A percentile compares a stretch with the other conserved stretches of the same genome.
Evolutionary conservation across 2,888 invertebrate genomes (phyloP).

Genomic region (Cantharis rustica): DNA sequence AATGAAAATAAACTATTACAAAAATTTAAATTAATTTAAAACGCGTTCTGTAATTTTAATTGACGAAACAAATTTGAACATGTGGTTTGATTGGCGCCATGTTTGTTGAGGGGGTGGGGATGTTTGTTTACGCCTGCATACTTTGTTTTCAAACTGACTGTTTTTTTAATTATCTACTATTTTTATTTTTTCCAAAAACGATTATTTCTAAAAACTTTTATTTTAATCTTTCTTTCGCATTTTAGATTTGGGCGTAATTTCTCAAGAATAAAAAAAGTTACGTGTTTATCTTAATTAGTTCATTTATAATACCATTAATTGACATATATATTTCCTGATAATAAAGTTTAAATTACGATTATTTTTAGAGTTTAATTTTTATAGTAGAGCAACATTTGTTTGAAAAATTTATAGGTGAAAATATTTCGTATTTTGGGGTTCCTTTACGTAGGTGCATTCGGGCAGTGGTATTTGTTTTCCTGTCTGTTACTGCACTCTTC

Average conservation of each 20-base stretch:
- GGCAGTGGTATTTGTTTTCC: not conserved
- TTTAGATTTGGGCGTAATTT: not conserved
- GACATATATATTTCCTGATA: not conserved
- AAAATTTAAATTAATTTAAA: not conserved
- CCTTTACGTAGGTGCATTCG: not conserved
- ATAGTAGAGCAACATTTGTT: not conserved
- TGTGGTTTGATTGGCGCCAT: slow-evolving; percentile 44
- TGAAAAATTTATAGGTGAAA: not conserved
- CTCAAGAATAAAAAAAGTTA: not conserved
- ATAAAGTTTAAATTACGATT: not conserved
- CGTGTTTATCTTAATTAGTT: not conserved
- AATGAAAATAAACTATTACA: not conserved
- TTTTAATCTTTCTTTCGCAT: not conserved
- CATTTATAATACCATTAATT: not conserved
- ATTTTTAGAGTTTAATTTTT: not conserved
- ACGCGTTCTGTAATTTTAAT: not conserved
- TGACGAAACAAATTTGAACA: slow-evolving; percentile 27
- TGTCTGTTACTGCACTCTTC: not conserved
- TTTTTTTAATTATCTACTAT: not conserved
- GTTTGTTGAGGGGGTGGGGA: slow-evolving; percentile 43
- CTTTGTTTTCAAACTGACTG: slow-evolving; percentile 17
- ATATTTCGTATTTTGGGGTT: not conserved
- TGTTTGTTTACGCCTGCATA: slow-evolving; percentile 41
- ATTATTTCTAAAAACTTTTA: not conserved
- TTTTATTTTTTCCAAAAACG: not conserved